A percentile compares a stretch with the other conserved stretches of the same genome.
Conservation (phyloP, 2,113 vertebrate species). For the Eublepharis macularius region DNA sequence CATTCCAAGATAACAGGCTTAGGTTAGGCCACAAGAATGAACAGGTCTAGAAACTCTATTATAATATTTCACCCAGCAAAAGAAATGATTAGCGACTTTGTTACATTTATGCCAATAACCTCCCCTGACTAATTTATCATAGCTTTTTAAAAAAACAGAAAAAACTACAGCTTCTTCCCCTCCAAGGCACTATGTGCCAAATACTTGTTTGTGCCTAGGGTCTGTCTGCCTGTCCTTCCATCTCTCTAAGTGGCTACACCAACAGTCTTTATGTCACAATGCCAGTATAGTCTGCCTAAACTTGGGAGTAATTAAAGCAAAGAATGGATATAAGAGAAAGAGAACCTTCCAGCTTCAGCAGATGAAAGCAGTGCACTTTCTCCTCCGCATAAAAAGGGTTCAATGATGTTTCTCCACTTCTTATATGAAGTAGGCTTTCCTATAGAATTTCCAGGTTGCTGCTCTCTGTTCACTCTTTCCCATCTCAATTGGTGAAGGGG, state of each 20-base stretch:
- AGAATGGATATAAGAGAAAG: neutral
- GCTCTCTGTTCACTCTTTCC: neutral
- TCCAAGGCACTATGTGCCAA: neutral
- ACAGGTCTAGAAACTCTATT: constrained; percentile 34
- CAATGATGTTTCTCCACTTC: neutral
- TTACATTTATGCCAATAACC: constrained; percentile 45
- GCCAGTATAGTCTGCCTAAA: neutral
- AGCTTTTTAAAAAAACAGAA: constrained; percentile 35
- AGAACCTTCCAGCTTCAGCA: neutral
- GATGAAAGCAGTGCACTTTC: neutral
- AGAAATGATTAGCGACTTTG: constrained; percentile 50
- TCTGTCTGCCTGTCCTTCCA: neutral
- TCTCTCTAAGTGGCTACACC: neutral
- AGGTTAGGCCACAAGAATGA: constrained; percentile 32
- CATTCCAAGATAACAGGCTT: constrained; percentile 22
- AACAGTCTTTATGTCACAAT: neutral
- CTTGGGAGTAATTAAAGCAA: neutral
- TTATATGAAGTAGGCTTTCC: neutral
- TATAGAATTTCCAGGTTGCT: neutral
- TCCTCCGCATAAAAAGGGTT: neutral
- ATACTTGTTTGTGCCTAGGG: neutral
- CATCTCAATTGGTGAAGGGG: neutral
- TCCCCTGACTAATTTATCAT: constrained; percentile 24
- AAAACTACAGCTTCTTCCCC: neutral
- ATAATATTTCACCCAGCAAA: constrained; percentile 30